A percentile compares a stretch with the other conserved stretches of the same genome.
Conservation (phyloP, 1,140 invertebrate genomes). For the Aphelenchoides fujianensis region DNA sequence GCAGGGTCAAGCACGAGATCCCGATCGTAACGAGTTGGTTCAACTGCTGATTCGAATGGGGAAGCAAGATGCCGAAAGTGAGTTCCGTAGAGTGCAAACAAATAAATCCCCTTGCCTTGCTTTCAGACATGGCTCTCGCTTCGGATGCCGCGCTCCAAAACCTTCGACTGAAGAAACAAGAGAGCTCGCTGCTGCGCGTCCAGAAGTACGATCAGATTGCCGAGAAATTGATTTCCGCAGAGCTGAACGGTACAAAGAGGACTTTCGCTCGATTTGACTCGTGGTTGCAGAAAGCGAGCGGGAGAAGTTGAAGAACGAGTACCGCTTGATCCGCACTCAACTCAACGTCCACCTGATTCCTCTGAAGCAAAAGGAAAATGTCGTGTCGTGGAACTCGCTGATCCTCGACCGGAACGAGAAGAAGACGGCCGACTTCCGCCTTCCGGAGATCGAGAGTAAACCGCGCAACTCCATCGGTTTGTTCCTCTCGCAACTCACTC, state of each 20-base stretch:
- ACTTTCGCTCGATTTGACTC: conserved; percentile 30
- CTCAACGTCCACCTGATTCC: conserved; percentile 58
- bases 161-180: conserved; percentile 51
- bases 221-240: conserved; percentile 52
- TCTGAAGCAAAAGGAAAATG: conserved; percentile 44
- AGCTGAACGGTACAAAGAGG: conserved; percentile 46
- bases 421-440: background rate
- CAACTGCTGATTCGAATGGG: conserved; percentile 55
- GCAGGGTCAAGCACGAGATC: conserved; percentile 48
- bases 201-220: conserved; percentile 57
- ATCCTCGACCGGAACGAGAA: conserved; percentile 24
- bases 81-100: background rate
- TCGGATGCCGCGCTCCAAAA: conserved; percentile 57
- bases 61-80: conserved; percentile 58
- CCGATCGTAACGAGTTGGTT: conserved; percentile 55
- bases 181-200: conserved; percentile 53
- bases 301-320: conserved; percentile 50
- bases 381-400: conserved; percentile 57
- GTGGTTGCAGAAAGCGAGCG: conserved; percentile 47
- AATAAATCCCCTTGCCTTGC: conserved; percentile 17
- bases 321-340: conserved; percentile 57
- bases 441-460: background rate
- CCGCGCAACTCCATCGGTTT: background rate
- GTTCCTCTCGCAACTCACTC: background rate
- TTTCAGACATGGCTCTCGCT: conserved; percentile 54